These are phyloP conservation scores for Collichthys lucidus DNA, from an alignment of 2,113 vertebrate species.

Conservation along the genomic window DNA sequence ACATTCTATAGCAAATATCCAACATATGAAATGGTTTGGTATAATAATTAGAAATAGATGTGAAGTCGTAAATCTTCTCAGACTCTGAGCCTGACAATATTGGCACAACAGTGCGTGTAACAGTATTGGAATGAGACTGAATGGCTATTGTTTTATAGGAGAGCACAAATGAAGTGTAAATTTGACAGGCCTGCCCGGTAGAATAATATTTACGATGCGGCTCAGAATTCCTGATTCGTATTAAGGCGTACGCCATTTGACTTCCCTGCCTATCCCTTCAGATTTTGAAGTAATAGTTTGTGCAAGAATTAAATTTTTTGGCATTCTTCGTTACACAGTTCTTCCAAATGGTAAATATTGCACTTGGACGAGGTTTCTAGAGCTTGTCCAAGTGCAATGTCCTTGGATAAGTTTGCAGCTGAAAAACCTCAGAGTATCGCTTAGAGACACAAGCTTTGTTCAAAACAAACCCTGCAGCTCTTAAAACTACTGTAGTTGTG, in stretches of 20 bases:
- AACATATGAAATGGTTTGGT: slow-evolving; percentile 11
- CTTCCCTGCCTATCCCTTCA: slow-evolving; percentile 42
- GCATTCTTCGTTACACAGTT: slow-evolving; percentile 37
- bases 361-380: slow-evolving; percentile 61
- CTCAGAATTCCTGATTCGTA: slow-evolving; percentile 68
- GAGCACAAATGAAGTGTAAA: slow-evolving; percentile 59
- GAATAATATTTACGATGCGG: slow-evolving; percentile 67
- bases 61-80: slow-evolving; percentile 11
- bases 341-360: slow-evolving; percentile 74
- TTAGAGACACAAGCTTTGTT: slow-evolving; percentile 43
- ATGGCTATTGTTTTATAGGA: slow-evolving; percentile 44
- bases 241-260: slow-evolving; percentile 49
- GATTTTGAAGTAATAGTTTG: slow-evolving; percentile 60
- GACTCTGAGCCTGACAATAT: slow-evolving; percentile 14
- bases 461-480: slow-evolving; percentile 59
- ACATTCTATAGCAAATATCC: slow-evolving; percentile 3
- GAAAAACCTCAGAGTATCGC: slow-evolving; percentile 61
- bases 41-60: slow-evolving; percentile 36
- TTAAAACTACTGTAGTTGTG: slow-evolving; percentile 49
- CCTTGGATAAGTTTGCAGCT: slow-evolving; percentile 53
- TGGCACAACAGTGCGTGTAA: slow-evolving; percentile 22
- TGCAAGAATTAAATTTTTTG: slow-evolving; percentile 61
- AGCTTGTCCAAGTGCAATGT: slow-evolving; percentile 48
- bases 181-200: slow-evolving; percentile 44
- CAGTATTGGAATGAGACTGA: slow-evolving; percentile 33